Evolutionary conservation across 2,113 vertebrate genomes (phyloP), one percentile per base, ranked within the genome.

Genomic region (Nesoenas mayeri): DNA sequence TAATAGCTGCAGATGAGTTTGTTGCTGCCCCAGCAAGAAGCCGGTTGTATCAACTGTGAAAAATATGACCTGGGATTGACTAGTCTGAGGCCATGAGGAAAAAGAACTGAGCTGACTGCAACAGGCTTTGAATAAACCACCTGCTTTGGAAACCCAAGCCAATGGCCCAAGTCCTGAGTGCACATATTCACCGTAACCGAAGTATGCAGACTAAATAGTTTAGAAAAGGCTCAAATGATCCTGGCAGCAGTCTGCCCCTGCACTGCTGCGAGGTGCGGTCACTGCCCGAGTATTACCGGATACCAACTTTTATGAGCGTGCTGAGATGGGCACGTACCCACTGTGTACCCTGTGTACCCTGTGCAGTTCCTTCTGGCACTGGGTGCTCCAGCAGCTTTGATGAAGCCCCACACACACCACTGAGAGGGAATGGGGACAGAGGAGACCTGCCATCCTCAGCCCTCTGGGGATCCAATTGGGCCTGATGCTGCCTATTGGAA

Each of bases 301-400:
- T 22, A 36, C 14, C n/a, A 40, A 12, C 3, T 2, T 7, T 13
- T 11, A 10, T 8, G 3, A 9, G 26, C 1, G 0, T 1, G 8
- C 26, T 0, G 0, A 85, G 32, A 11, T 3, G 2, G 32, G 29
- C 47, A 50, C 7, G 1, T 31, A n/a, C 15, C 28, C 3, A 1
- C 4, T 7, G 42, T 5, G 10, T 4, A 8, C 20, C 25, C 40
- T 64, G 26, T 13, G 36, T 40, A 19, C 13, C 18, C 53, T n/a
- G n/a, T n/a, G n/a, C n/a, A 40, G 48, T 44, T 28, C 70, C 25
- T 50, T 9, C 36, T 28, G 67, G 26, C 67, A 15, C 29, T 10
- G 42, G 36, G 10, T 72, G 38, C 44, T 69, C 34, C 65, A 70
- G 38, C 54, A 78, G 77, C 53, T 79, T 65, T 38, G 60, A 4